phyloP scores from a whole-genome alignment of 1,140 invertebrate species.

The Aphis craccivora region DNA sequence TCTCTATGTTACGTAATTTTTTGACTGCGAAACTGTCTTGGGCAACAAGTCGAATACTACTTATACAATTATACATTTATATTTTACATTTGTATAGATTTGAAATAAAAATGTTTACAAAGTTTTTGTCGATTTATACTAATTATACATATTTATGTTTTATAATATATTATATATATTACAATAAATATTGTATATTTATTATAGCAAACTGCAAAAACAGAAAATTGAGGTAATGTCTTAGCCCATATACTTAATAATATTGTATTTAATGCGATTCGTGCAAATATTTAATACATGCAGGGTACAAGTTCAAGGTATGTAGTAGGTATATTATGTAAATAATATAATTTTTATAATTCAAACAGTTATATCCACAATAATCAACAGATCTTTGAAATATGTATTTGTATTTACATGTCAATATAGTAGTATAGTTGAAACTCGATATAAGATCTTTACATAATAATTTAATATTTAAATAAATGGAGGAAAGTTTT shows the following conservation, averaged over 20 bases:
- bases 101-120: no score
- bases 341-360: no score
- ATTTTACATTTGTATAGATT: no score
- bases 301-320: neutral
- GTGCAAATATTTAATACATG: neutral
- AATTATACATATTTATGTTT: no score
- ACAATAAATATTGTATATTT: no score
- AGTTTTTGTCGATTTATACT: no score
- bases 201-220: no score
- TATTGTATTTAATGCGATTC: neutral
- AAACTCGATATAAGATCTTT: neutral
- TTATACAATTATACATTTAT: no score
- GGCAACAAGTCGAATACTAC: no score
- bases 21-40: no score
- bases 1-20: no score
- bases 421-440: neutral
- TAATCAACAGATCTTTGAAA: neutral
- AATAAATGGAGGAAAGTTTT: neutral
- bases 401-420: neutral
- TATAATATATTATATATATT: no score
- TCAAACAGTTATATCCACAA: neutral
- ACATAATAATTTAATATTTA: neutral
- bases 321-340: neutral
- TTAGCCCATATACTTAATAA: neutral
- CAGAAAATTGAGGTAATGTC: neutral